A percentile compares a stretch with the other conserved stretches of the same genome.
Evolutionary conservation across 2,113 vertebrate genomes (phyloP).

Genomic region (Hydrolagus affinis): DNA sequence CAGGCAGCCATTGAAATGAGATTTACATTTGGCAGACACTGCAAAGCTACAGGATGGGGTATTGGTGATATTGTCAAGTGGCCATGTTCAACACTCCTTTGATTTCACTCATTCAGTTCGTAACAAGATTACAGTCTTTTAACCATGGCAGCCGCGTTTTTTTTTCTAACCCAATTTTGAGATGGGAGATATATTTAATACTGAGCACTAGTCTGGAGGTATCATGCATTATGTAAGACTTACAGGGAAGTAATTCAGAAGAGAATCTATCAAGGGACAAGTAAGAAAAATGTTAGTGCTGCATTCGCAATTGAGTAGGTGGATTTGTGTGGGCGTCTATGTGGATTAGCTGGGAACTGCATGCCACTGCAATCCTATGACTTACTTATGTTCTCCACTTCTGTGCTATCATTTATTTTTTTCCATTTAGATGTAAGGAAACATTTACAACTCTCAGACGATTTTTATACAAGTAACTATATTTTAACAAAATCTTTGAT

Average conservation of each 20-base stretch:
- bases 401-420: not conserved
- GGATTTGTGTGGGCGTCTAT: constrained; percentile 49
- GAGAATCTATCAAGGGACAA: constrained; percentile 42
- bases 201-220: not conserved
- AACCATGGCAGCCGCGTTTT: not conserved
- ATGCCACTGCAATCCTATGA: constrained; percentile 31
- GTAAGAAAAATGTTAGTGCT: constrained; percentile 39
- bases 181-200: constrained; percentile 1
- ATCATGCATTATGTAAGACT: constrained; percentile 39
- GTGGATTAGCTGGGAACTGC: constrained; percentile 37
- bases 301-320: constrained; percentile 45
- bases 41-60: not conserved
- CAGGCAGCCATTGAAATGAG: not conserved
- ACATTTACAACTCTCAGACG: not conserved
- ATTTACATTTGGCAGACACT: not conserved
- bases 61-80: not conserved
- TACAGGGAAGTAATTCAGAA: constrained; percentile 43
- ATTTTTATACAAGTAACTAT: not conserved
- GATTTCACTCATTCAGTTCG: constrained; percentile 7
- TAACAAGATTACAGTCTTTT: not conserved
- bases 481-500: not conserved
- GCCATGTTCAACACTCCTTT: not conserved
- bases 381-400: not conserved
- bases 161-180: constrained; percentile 3
- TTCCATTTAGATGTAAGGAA: not conserved